phyloP scores from a whole-genome alignment of 2,113 vertebrate genomes.

The Malurus elegans region DNA sequence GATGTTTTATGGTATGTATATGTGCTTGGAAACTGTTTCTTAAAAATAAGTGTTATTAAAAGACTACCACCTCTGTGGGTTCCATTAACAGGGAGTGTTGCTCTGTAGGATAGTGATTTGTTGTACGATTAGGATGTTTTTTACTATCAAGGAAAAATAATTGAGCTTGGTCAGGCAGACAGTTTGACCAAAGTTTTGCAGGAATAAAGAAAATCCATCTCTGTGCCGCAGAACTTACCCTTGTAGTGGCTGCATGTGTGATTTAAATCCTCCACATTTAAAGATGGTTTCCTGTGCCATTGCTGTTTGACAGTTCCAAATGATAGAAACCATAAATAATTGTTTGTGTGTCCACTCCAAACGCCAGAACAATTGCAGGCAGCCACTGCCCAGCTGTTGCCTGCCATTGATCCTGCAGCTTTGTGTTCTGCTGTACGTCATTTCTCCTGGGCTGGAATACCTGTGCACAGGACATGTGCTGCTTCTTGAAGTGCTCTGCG shows the following conservation, averaged over 20 bases:
- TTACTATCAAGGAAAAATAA: background rate
- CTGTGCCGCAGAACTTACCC: background rate
- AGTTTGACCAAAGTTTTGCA: background rate
- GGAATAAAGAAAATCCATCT: background rate
- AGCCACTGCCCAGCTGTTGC: background rate
- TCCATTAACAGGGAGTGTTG: background rate
- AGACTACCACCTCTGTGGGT: background rate
- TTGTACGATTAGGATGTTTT: background rate
- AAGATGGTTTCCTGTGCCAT: background rate
- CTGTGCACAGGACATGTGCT: rapidly evolving
- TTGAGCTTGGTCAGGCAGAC: background rate
- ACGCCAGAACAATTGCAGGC: background rate
- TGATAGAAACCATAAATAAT: background rate
- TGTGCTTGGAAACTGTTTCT: background rate
- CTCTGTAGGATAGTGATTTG: background rate
- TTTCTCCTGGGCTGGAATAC: background rate
- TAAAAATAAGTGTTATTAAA: background rate
- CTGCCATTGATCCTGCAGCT: background rate
- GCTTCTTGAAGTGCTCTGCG: background rate
- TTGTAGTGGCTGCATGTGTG: background rate
- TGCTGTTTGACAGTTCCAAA: background rate
- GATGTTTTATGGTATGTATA: rapidly evolving
- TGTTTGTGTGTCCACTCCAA: background rate
- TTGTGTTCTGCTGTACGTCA: background rate
- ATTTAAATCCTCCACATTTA: background rate